These are phyloP conservation scores for Pyrgilauda ruficollis DNA, from an alignment of 2,113 vertebrate genomes.

Conservation along the genomic window DNA sequence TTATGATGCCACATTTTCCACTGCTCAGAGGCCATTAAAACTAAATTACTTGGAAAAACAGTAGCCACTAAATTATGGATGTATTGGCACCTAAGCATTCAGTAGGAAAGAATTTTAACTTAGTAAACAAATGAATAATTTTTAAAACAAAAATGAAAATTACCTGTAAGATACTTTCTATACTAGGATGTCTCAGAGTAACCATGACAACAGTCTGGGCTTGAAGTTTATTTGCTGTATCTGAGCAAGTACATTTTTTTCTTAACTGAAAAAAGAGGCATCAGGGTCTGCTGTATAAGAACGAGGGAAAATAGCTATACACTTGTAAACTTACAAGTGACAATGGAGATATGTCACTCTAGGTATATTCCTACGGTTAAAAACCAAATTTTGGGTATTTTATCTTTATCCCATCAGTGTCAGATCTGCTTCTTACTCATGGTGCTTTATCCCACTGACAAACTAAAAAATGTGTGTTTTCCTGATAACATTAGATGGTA, in stretches of 20 bases:
- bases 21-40: background rate
- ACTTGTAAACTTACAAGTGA: background rate
- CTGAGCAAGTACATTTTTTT: background rate
- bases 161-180: background rate
- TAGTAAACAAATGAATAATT: slow-evolving; percentile 9
- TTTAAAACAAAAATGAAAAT: background rate
- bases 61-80: slow-evolving; percentile 24
- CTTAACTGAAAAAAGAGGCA: background rate
- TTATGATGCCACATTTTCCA: slow-evolving; percentile 9
- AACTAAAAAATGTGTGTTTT: background rate
- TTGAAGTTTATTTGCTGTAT: background rate
- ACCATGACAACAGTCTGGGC: slow-evolving; percentile 49
- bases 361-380: background rate
- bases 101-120: slow-evolving; percentile 10
- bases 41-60: slow-evolving; percentile 17
- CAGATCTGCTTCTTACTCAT: background rate
- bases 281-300: background rate
- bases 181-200: slow-evolving; percentile 9
- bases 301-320: background rate
- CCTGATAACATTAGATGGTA: background rate
- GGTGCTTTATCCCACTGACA: background rate
- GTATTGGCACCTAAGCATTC: background rate
- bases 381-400: background rate
- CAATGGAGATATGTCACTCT: background rate
- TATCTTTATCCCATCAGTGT: background rate